A percentile compares a stretch with the other conserved stretches of the same genome.
These are phyloP conservation scores for Polymixis lichenea DNA, from an alignment of 2,888 invertebrate genomes.

Conservation along the genomic window DNA sequence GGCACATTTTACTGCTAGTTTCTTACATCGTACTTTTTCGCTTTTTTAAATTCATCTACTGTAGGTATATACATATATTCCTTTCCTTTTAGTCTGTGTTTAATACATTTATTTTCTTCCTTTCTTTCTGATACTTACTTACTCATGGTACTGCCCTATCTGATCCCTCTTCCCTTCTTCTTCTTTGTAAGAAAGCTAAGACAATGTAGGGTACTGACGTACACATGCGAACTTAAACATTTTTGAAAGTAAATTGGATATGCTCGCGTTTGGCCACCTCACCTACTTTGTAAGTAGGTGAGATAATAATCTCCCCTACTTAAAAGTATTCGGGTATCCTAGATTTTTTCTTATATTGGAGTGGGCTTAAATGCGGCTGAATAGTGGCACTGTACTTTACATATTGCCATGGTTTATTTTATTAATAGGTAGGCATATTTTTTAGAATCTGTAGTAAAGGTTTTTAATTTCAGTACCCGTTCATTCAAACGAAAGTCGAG, in stretches of 20 bases:
- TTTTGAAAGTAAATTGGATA: background rate
- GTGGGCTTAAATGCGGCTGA: too few species aligned
- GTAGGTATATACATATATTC: too few species aligned
- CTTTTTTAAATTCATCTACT: too few species aligned
- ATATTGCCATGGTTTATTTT: background rate
- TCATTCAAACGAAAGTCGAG: background rate
- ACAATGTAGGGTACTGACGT: background rate
- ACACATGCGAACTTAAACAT: background rate
- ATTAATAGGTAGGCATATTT: background rate
- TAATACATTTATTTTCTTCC: too few species aligned
- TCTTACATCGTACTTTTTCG: too few species aligned
- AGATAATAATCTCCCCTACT: too few species aligned
- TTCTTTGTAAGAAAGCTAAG: background rate
- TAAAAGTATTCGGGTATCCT: too few species aligned
- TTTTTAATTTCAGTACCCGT: background rate
- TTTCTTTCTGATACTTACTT: too few species aligned
- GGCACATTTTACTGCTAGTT: too few species aligned
- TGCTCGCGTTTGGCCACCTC: background rate
- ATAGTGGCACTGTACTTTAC: background rate
- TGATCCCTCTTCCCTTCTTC: background rate
- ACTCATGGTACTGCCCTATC: background rate
- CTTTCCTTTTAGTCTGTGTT: too few species aligned
- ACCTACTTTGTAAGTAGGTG: too few species aligned
- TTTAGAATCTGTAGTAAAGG: background rate
- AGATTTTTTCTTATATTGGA: background rate